Evolutionary conservation across 2,113 vertebrate genomes (phyloP), one percentile per base, ranked within the genome.

Genomic region (Typhlomys cinereus): DNA sequence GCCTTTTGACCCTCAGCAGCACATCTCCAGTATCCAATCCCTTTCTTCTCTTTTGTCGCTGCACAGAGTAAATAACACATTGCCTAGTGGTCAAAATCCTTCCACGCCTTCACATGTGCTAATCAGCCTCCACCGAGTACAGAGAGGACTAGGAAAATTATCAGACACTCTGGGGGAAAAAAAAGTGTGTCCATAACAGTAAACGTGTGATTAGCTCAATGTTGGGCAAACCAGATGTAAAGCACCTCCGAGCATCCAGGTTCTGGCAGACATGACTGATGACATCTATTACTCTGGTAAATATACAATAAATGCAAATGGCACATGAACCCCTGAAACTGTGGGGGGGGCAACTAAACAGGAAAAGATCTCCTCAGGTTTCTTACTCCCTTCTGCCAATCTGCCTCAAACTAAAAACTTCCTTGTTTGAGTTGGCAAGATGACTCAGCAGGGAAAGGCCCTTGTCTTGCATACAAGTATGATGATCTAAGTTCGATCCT

Each of bases 41-140:
- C 69, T 89, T 62, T 52, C 52, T 20, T 74, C 75, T 73, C 70
- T 76, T 62, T 91, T 69, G 76, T 85, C 57, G 87, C 69, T n/a
- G 10, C 23, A 5, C 10, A 48, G 12, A 91, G 71, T 86, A 61
- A 74, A 76, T 36, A 79, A 84, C 3, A 44, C 17, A n/a, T 36
- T 89, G 57, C 6, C 61, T 27, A 4, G 29, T 34, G 17, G 21
- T 91, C 90, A 62, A 73, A 81, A 89, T 52, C 44, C 76, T 85
- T 69, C 76, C 20, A 46, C 2, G 50, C 48, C 48, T 84, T 52
- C 3, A 34, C 31, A 1, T 44, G 79, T 59, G 94, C 81, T 64
- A 64, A 52, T 50, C 57, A 46, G 52, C 54, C 76, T 15, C 29
- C 4, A 2, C 13, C 62, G 80, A 87, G 54, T 73, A 86, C 59